Percentiles rank a stretch among this genome's conserved stretches.
Evolutionary conservation across 92 coral and sea anemone genomes (phyloP).

Genomic region (Heteractis magnifica): DNA sequence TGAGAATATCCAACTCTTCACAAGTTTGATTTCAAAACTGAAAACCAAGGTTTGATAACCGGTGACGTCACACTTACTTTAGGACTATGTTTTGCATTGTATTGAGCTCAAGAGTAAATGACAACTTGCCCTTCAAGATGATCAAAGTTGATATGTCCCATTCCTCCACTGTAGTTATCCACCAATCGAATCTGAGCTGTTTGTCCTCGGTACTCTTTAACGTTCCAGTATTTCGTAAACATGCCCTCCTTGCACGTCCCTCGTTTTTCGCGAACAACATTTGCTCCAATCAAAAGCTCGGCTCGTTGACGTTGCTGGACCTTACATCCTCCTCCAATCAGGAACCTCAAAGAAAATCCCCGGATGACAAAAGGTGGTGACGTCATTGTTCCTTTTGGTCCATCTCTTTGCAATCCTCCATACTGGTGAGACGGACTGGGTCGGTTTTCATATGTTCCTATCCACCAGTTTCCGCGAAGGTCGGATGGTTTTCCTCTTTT

Average conservation of each 20-base stretch:
- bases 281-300: constrained; percentile 4
- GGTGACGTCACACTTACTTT: too few relatives aligned
- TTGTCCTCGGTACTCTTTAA: neutral
- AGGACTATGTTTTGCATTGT: too few relatives aligned
- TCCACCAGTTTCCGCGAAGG: constrained; percentile 3
- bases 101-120: too few relatives aligned
- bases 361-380: neutral
- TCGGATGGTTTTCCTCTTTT: neutral
- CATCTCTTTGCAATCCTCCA: neutral
- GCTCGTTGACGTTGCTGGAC: neutral
- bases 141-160: constrained; percentile 29
- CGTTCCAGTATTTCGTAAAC: neutral
- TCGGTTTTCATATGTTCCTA: constrained; percentile 11
- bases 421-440: constrained; percentile 14
- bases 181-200: constrained; percentile 25
- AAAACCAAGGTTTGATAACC: too few relatives aligned
- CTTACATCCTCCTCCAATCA: neutral
- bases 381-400: constrained; percentile 15
- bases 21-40: too few relatives aligned
- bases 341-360: neutral
- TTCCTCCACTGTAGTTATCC: neutral
- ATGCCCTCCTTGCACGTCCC: neutral
- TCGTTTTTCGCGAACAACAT: neutral
- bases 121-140: neutral
- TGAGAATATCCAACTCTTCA: too few relatives aligned